These are phyloP conservation scores for Melinaea menophilus DNA, from an alignment of 2,888 invertebrate species.

Conservation along the genomic window DNA sequence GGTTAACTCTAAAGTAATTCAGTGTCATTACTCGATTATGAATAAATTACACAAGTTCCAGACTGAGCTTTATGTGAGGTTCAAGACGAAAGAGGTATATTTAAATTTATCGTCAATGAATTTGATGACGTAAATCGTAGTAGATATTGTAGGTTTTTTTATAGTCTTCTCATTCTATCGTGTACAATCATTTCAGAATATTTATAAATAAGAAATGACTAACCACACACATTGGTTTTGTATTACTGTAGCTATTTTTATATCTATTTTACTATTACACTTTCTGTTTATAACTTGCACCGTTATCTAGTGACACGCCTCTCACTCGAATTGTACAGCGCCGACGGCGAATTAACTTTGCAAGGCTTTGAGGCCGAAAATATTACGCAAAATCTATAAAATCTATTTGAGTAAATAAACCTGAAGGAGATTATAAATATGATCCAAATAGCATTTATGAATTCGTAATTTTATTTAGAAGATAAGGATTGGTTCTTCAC, in stretches of 20 bases:
- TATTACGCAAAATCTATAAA: too few relatives aligned
- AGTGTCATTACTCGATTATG: conserved; percentile 77
- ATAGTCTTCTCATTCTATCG: too few relatives aligned
- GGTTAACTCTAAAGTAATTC: conserved; percentile 74
- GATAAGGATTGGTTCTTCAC: neutral
- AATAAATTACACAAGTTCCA: conserved; percentile 65
- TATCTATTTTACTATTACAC: neutral
- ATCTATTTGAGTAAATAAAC: neutral
- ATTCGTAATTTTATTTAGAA: neutral
- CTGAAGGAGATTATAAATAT: neutral
- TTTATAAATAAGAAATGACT: too few relatives aligned
- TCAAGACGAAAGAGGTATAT: conserved; percentile 33
- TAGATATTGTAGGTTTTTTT: too few relatives aligned
- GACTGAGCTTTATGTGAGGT: conserved; percentile 45
- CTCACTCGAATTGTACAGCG: too few relatives aligned
- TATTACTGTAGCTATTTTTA: neutral
- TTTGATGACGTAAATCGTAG: too few relatives aligned
- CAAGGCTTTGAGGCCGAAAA: too few relatives aligned
- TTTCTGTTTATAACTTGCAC: conserved; percentile 39
- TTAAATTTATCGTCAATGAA: too few relatives aligned
- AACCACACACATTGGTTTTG: too few relatives aligned
- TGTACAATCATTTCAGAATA: too few relatives aligned
- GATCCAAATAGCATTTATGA: neutral
- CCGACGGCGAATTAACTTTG: too few relatives aligned
- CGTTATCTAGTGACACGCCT: conserved; percentile 57